phyloP scores from a whole-genome alignment of 2,888 invertebrate genomes.

The Oegoconia quadripuncta region DNA sequence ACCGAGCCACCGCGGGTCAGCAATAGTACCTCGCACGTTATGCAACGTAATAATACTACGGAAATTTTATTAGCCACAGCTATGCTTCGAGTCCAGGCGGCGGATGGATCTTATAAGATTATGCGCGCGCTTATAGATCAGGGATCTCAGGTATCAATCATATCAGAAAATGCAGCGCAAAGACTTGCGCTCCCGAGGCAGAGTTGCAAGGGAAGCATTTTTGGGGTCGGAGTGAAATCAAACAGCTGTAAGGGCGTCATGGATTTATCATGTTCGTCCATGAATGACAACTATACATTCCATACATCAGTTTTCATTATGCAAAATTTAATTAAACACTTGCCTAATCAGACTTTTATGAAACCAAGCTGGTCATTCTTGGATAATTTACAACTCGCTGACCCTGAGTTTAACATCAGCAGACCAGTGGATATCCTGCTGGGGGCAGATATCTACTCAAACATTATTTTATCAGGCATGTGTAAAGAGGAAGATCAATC shows the following conservation, averaged over 20 bases:
- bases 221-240: slow-evolving; percentile 1
- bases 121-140: slow-evolving; percentile 13
- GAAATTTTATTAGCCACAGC: slow-evolving; percentile 13
- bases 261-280: slow-evolving; percentile 3
- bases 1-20: background rate
- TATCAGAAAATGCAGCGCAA: slow-evolving; percentile 8
- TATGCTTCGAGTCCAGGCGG: slow-evolving; percentile 2
- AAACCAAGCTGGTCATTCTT: slow-evolving; percentile 10
- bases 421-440: slow-evolving; percentile 10
- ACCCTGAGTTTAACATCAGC: slow-evolving; percentile 8
- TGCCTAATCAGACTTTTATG: slow-evolving; percentile 11
- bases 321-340: slow-evolving; percentile 12
- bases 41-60: background rate
- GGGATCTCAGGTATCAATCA: slow-evolving; percentile 6
- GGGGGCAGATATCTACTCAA: slow-evolving; percentile 10
- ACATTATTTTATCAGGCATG: slow-evolving; percentile 10
- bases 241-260: background rate
- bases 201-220: slow-evolving; percentile 54
- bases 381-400: slow-evolving; percentile 8
- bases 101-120: slow-evolving; percentile 5
- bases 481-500: slow-evolving; percentile 9
- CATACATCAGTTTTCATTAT: slow-evolving; percentile 8
- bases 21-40: background rate
- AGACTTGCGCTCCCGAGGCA: slow-evolving; percentile 1
- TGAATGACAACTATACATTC: slow-evolving; percentile 9